A percentile compares a stretch with the other conserved stretches of the same genome.
Conservation (phyloP, 2,797 vertebrate species). For the Anguilla obscura region DNA sequence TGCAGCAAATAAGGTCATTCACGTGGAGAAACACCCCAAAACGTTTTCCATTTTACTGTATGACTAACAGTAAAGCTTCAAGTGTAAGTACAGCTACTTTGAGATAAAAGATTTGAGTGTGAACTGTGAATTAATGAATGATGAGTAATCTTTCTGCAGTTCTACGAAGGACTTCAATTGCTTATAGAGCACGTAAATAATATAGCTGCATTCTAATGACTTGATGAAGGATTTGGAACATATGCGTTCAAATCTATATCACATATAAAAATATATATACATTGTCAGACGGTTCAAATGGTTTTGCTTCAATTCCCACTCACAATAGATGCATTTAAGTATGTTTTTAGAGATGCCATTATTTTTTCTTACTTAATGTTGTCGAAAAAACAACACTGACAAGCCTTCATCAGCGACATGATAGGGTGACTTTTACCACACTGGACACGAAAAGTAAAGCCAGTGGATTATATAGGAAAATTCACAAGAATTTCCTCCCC, state of each 20-base stretch:
- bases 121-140: conserved; percentile 38
- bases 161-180: conserved; percentile 42
- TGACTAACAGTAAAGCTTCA: conserved; percentile 19
- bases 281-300: conserved; percentile 40
- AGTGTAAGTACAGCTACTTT: conserved; percentile 52
- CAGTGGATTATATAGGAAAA: conserved; percentile 32
- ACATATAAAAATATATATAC: conserved; percentile 52
- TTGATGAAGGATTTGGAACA: conserved; percentile 38
- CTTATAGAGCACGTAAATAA: conserved; percentile 43
- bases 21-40: not conserved
- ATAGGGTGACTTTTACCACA: conserved; percentile 35
- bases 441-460: conserved; percentile 36
- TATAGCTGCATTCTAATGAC: conserved; percentile 43
- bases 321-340: conserved; percentile 40
- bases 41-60: not conserved
- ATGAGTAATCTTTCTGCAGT: not conserved
- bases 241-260: conserved; percentile 45
- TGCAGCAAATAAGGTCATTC: conserved; percentile 23
- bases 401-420: conserved; percentile 48
- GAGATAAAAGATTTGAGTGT: conserved; percentile 42
- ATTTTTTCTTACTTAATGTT: conserved; percentile 29
- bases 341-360: conserved; percentile 16
- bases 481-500: conserved; percentile 33
- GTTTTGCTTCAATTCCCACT: conserved; percentile 38
- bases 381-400: conserved; percentile 46